Percentiles rank a stretch among this genome's conserved stretches.
Evolutionary conservation across 2,888 invertebrate species (phyloP).

Genomic region (Meandrusa payeni): DNA sequence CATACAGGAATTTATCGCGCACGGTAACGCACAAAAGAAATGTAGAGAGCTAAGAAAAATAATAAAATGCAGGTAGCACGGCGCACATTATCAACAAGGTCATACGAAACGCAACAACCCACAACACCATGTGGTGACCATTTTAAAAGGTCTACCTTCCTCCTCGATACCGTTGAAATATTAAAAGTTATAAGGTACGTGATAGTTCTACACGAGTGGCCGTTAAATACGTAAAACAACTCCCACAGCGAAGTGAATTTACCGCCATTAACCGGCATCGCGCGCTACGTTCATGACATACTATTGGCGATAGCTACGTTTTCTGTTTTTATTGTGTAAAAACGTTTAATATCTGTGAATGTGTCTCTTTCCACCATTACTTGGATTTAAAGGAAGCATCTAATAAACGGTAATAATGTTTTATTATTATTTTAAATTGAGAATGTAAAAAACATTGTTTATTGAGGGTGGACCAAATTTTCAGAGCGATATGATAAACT

Average conservation of each 20-base stretch:
- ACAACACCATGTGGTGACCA: constrained; percentile 32
- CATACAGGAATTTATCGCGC: too few species aligned
- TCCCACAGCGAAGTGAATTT: constrained; percentile 47
- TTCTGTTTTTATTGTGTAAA: constrained; percentile 18
- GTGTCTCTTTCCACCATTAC: constrained; percentile 2
- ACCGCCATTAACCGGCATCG: constrained; percentile 54
- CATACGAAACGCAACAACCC: constrained; percentile 29
- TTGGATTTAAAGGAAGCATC: constrained; percentile 8
- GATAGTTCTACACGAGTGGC: constrained; percentile 45
- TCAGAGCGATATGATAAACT: neutral
- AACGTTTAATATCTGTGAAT: constrained; percentile 1
- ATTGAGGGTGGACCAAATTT: neutral
- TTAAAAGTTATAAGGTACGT: constrained; percentile 26
- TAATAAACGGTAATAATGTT: constrained; percentile 14
- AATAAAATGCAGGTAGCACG: constrained; percentile 23
- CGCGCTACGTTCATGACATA: constrained; percentile 48
- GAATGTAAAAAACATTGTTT: too few species aligned
- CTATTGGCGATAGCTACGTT: constrained; percentile 24
- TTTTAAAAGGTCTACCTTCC: constrained; percentile 27
- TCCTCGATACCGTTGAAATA: constrained; percentile 12
- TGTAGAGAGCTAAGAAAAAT: constrained; percentile 2
- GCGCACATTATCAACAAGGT: constrained; percentile 39
- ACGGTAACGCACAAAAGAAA: neutral
- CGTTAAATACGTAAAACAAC: constrained; percentile 52
- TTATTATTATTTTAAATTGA: neutral